Conservation (phyloP, 2,797 vertebrate genomes). For the Sciaenops ocellatus region DNA sequence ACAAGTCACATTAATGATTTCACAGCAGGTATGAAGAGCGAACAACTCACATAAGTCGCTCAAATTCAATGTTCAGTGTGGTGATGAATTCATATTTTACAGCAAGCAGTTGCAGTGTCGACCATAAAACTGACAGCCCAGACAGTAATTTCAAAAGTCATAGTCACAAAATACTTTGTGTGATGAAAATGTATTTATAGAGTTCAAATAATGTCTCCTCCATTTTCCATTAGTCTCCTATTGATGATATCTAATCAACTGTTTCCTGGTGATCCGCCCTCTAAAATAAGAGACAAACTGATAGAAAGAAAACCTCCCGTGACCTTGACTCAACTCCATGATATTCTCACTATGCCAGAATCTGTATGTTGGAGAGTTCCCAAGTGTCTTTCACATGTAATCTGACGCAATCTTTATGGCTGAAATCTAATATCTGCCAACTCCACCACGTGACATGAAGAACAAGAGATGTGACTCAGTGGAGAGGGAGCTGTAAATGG, state of each 20-base stretch:
- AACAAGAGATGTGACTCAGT: background rate
- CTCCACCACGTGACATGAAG: background rate
- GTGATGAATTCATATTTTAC: background rate
- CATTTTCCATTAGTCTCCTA: background rate
- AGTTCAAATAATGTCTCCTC: background rate
- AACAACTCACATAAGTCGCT: background rate
- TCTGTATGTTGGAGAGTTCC: too few species aligned
- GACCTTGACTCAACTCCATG: background rate
- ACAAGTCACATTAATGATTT: constrained; percentile 8
- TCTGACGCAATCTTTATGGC: background rate
- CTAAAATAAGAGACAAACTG: background rate
- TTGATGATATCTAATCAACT: background rate
- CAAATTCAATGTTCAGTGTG: background rate
- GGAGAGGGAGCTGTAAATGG: background rate
- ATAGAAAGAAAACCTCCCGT: background rate
- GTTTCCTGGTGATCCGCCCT: background rate
- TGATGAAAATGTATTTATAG: background rate
- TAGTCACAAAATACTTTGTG: background rate
- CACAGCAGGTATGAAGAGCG: constrained; percentile 1
- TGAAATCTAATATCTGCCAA: background rate
- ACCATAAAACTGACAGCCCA: background rate
- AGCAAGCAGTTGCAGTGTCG: background rate
- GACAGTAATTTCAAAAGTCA: background rate
- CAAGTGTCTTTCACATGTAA: too few species aligned
- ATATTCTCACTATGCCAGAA: background rate